Evolutionary conservation across 1,140 invertebrate species (phyloP), one percentile per base, ranked within the genome.

Genomic region (Melitaea cinxia): DNA sequence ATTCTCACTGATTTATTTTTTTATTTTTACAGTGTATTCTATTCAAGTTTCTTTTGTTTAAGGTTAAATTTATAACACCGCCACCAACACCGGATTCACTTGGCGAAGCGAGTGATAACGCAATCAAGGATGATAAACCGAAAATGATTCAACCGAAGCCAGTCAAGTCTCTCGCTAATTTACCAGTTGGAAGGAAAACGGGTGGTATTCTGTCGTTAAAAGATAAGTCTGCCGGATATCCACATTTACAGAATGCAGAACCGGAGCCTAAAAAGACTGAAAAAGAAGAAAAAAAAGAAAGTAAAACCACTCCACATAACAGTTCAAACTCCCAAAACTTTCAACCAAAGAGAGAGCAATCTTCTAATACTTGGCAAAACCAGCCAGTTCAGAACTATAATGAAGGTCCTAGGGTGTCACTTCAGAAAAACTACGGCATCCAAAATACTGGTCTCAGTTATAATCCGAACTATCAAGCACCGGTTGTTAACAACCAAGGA

Each of bases 1-100:
- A n/a, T n/a, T n/a, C n/a, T n/a, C n/a, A n/a, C n/a, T n/a, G n/a
- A n/a, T n/a, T n/a, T n/a, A n/a, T n/a, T n/a, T n/a, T n/a, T n/a
- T n/a, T n/a, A n/a, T n/a, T n/a, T n/a, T n/a, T n/a, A n/a, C n/a
- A n/a, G n/a, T n/a, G n/a, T n/a, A n/a, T n/a, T n/a, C n/a, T n/a
- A n/a, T n/a, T n/a, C 26, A 0, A 7, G 2, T 42, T 59, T 56
- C 19, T 9, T 60, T 42, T 54, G 82, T 14, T 73, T 9, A 15
- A 93, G 92, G 93, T 93, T 17, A 93, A 92, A 67, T 93, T 93
- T 70, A 88, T 92, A 26, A 93, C 92, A 3, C 92, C 93, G 5
- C 92, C 92, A 6, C 91, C 92, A 3, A 92, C 91, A 21, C 91
- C 92, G 4, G 91, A 91, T 47, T 88, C 89, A 0, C 70, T 78